These are phyloP conservation scores for Tautogolabrus adspersus DNA, from an alignment of 2,113 vertebrate genomes.

Conservation along the genomic window DNA sequence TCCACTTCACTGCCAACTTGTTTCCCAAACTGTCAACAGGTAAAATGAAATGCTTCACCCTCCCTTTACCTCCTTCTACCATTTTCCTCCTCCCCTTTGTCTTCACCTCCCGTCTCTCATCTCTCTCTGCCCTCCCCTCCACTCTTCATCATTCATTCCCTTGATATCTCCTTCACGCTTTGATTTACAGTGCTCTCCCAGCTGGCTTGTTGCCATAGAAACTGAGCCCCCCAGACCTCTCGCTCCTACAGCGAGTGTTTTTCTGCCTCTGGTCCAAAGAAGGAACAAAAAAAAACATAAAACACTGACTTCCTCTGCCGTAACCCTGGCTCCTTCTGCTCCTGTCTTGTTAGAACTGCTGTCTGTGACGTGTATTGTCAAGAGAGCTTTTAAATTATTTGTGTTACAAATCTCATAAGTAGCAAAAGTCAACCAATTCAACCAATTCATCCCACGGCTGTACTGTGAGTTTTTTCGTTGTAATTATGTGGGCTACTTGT, in stretches of 20 bases:
- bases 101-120: conserved; percentile 43
- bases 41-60: conserved; percentile 52
- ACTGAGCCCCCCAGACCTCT: conserved; percentile 72
- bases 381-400: conserved; percentile 3
- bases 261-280: conserved; percentile 65
- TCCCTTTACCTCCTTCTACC: background rate
- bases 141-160: conserved; percentile 70
- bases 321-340: conserved; percentile 2
- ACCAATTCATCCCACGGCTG: conserved; percentile 5
- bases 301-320: conserved; percentile 20
- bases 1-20: conserved; percentile 72
- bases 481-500: background rate
- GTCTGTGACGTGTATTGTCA: conserved; percentile 10
- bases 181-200: conserved; percentile 77
- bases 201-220: conserved; percentile 83
- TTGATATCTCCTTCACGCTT: conserved; percentile 78
- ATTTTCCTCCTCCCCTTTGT: conserved; percentile 24
- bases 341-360: conserved; percentile 3
- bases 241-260: conserved; percentile 45
- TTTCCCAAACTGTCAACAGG: conserved; percentile 81
- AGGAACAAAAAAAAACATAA: conserved; percentile 30
- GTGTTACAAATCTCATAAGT: conserved; percentile 19
- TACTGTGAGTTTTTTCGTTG: conserved; percentile 9
- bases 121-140: conserved; percentile 31
- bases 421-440: background rate